A percentile compares a stretch with the other conserved stretches of the same genome.
Conservation (phyloP, 2,113 vertebrate species). For the Trinectes maculatus region DNA sequence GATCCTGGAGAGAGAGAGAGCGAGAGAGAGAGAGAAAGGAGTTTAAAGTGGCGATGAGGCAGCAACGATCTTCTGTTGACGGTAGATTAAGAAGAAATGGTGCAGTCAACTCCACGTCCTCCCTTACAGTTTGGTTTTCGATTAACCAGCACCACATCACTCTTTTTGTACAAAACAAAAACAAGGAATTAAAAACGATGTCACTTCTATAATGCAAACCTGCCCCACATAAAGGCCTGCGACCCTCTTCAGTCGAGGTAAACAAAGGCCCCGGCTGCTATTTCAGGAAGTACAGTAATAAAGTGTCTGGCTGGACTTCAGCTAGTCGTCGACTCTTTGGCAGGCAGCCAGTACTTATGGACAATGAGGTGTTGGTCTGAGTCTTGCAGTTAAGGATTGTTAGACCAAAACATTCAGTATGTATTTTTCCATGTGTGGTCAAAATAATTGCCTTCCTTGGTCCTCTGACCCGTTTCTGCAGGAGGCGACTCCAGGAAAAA, state of each 20-base stretch:
- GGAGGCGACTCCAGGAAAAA: background rate
- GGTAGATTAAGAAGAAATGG: too few relatives aligned
- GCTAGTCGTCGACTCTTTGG: background rate
- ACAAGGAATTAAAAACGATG: background rate
- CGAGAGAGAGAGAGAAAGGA: too few relatives aligned
- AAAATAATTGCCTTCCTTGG: slow-evolving; percentile 47
- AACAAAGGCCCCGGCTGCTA: background rate
- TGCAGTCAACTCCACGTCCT: too few relatives aligned
- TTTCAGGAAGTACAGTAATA: background rate
- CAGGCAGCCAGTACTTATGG: background rate
- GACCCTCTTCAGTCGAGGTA: background rate
- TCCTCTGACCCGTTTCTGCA: slow-evolving; percentile 6
- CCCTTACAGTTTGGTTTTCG: too few relatives aligned
- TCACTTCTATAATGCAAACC: background rate
- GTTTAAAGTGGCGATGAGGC: too few relatives aligned
- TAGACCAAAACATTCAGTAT: background rate
- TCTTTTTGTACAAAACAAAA: too few relatives aligned
- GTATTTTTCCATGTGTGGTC: slow-evolving; percentile 30
- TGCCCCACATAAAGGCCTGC: background rate
- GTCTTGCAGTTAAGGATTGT: background rate
- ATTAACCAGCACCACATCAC: too few relatives aligned
- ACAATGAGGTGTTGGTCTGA: background rate
- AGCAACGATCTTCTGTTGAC: too few relatives aligned
- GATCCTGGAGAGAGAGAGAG: too few relatives aligned
- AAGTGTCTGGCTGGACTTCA: background rate